Evolutionary conservation across 1,140 invertebrate genomes (phyloP).

Genomic region (Adelges cooleyi): DNA sequence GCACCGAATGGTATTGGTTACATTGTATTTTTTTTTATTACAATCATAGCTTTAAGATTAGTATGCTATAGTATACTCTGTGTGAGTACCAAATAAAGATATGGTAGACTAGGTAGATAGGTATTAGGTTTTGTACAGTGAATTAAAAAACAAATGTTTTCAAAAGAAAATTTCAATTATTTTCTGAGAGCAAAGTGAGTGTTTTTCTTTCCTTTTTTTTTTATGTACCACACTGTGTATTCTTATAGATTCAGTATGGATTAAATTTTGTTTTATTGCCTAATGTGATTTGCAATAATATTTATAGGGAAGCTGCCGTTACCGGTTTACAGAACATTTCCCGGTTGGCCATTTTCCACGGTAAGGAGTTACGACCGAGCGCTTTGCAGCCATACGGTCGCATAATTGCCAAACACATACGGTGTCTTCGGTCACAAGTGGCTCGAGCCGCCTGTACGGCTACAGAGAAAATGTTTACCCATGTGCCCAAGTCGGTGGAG

Average conservation of each 20-base stretch:
- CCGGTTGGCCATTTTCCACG: constrained; percentile 57
- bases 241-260: background rate
- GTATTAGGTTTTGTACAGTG: too few species aligned
- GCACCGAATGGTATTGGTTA: constrained; percentile 60
- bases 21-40: too few species aligned
- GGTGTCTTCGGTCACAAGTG: constrained; percentile 81
- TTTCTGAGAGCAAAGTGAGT: too few species aligned
- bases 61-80: too few species aligned
- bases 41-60: too few species aligned
- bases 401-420: constrained; percentile 61
- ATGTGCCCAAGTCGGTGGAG: constrained; percentile 8
- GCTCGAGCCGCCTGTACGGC: constrained; percentile 70
- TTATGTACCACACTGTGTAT: background rate
- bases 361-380: constrained; percentile 45
- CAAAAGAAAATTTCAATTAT: too few species aligned
- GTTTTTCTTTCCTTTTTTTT: too few species aligned
- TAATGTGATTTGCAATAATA: background rate
- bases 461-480: constrained; percentile 58
- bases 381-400: constrained; percentile 54
- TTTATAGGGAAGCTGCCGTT: constrained; percentile 63
- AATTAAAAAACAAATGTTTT: too few species aligned
- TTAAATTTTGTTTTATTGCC: background rate
- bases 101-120: too few species aligned
- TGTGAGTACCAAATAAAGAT: too few species aligned
- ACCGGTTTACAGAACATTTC: constrained; percentile 61